Evolutionary conservation across 2,113 vertebrate species (phyloP), one percentile per base, ranked within the genome.

Genomic region (Grammomys dolichurus): DNA sequence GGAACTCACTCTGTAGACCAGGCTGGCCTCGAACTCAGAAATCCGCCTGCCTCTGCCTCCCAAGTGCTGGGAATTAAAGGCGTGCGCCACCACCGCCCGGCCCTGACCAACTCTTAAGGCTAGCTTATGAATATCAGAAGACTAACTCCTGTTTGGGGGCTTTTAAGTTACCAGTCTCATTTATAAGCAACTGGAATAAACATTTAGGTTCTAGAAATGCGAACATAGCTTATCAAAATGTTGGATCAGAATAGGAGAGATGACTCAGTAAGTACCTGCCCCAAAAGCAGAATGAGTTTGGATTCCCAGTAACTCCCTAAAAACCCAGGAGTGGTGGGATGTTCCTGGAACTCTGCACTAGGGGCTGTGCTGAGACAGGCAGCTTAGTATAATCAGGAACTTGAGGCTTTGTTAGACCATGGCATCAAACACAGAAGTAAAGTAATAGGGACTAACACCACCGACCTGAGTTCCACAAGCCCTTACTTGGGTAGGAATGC

Each of bases 41-140:
- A 40, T 40, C 40, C 2, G 40, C 40, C 40, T 40, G 40, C 40
- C 40, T 40, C 40, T 40, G 40, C 40, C 40, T 40, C 40, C 40
- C 40, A 40, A 40, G 40, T 40, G 40, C 40, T 40, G 40, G 40
- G 40, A 40, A 40, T 40, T 40, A 40, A 40, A 40, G 40, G 40
- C 40, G 40, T 40, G 40, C 40, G 40, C 40, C 40, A 40, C 40
- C 40, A 40, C 40, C 40, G 40, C 40, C 40, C 40, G 40, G 40
- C 26, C 24, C 10, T 40, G 11, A n/a, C 54, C 24, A 46, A 13
- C 26, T 93, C 28, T 93, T 36, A 31, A 91, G 31, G 31, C 36
- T 85, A 84, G 70, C 43, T 92, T 84, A 75, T n/a, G 63, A 95
- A 72, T 22, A 86, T 26, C 80, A 9, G 81, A 91, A 93, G 72